Evolutionary conservation across 2,888 invertebrate genomes (phyloP), one percentile per base, ranked within the genome.

Genomic region (Achlya flavicornis): DNA sequence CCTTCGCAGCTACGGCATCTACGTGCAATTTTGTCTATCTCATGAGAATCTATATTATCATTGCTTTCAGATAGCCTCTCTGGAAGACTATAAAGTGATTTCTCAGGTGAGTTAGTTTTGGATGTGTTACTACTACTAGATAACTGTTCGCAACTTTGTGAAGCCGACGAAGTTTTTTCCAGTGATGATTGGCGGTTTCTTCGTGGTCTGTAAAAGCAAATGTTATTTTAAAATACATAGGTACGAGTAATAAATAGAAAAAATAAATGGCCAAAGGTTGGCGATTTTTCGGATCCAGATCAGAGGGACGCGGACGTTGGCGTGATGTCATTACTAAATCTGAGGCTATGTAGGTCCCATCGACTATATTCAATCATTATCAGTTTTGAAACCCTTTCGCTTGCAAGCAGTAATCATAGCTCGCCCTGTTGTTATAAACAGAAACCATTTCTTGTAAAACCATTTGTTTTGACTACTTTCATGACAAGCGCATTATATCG

Each of bases 1-100:
- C 95, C 95, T 81, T 96, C 95, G 73, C 96, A 95, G 84, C 96
- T 96, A 63, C 95, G 95, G 90, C 85, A 95, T 83, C 90, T 91
- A 79, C 90, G 88, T 78, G 86, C 91, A 72, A 74, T 78, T 69
- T 85, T 84, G 63, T 92, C 88, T 60, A 86, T 70, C 75, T 89
- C 87, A 66, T 72, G 81, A 71, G 86, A 76, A 77, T 90, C 88
- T 70, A 91, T 68, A 69, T 87, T 84, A 69, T 90, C 89, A 77
- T 85, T 89, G 80, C 92, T 91, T 71, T 92, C 91, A 11, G 88
- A 85, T 68, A 92, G 83, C 81, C 92, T 86, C 75, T 92, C 92
- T 7, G 91, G 92, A 66, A 92, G 81, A 82, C 91, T 91, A 77
- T 86, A 86, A 61, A 92, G 83, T 74, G 87, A 86, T 85, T 92